Evolutionary conservation across 2,113 vertebrate genomes (phyloP), one percentile per base, ranked within the genome.

Genomic region (Anhinga anhinga): DNA sequence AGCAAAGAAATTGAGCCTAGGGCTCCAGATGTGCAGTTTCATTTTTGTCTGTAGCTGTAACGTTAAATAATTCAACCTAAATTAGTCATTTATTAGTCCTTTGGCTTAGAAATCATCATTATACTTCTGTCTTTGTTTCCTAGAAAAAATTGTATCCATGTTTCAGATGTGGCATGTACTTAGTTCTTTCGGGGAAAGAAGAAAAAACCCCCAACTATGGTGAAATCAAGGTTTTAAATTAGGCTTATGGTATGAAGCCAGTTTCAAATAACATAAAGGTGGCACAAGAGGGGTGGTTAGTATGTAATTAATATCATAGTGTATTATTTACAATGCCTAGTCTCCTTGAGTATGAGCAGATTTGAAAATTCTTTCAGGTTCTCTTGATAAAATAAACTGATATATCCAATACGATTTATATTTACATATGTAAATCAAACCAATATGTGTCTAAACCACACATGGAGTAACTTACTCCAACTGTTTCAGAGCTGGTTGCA

Each of bases 371-470:
- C 80, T 89, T 87, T 87, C 58, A 79, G 91, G 44, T 89, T 89
- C 73, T 91, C 78, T 49, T 93, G 73, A 87, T 97, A 95, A 94
- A 97, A 96, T 94, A 94, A 96, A 82, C 93, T 78, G 81, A 94
- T 92, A 53, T 11, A 76, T 91, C 52, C 76, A 65, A 42, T 86
- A 56, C 5, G 47, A 91, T 91, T 95, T 94, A 42, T 91, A 89
- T 95, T 97, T 95, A 93, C 76, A 15, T 84, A 88, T 89, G 78
- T 95, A 95, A 95, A 97, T 97, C 73, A 95, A 97, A 92, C 45
- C 86, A 93, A 4, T 87, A 22, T 96, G 95, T 94, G 63, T 73
- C 67, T 95, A 70, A 95, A 66, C 78, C 70, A 96, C 89, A 94
- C 38, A 61, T 80, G 87, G 82, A 70, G 7, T 94, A 70, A 93